Conservation (phyloP, 1,140 invertebrate species). For the Laodelphax striatellus region DNA sequence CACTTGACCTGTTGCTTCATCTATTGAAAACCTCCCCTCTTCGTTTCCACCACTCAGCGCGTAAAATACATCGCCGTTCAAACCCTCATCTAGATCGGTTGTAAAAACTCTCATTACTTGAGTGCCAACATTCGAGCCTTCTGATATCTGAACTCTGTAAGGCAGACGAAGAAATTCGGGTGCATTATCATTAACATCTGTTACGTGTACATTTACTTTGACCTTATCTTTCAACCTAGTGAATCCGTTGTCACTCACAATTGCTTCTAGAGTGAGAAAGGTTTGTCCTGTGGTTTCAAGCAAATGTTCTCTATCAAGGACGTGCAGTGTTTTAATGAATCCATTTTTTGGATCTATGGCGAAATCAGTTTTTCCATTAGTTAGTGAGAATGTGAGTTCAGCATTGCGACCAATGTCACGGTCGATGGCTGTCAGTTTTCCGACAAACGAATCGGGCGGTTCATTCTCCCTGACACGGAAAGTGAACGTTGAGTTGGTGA, state of each 20-base stretch:
- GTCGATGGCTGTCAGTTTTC: conserved; percentile 80
- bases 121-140: conserved; percentile 61
- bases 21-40: conserved; percentile 66
- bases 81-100: conserved; percentile 75
- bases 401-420: conserved; percentile 83
- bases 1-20: conserved; percentile 79
- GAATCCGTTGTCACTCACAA: conserved; percentile 77
- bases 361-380: conserved; percentile 68
- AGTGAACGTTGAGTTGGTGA: conserved; percentile 72
- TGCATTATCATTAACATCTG: conserved; percentile 86
- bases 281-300: conserved; percentile 61
- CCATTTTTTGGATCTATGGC: conserved; percentile 81
- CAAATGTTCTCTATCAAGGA: conserved; percentile 78
- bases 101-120: conserved; percentile 77
- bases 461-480: conserved; percentile 83
- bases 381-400: conserved; percentile 76
- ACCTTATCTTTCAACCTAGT: conserved; percentile 70
- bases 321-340: conserved; percentile 73
- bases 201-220: conserved; percentile 77
- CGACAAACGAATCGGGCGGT: conserved; percentile 76
- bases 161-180: conserved; percentile 73
- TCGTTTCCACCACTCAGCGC: conserved; percentile 69
- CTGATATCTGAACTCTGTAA: conserved; percentile 75
- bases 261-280: conserved; percentile 69
- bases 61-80: conserved; percentile 86